Conservation (phyloP, 2,113 vertebrate species). For the Sapajus apella region DNA sequence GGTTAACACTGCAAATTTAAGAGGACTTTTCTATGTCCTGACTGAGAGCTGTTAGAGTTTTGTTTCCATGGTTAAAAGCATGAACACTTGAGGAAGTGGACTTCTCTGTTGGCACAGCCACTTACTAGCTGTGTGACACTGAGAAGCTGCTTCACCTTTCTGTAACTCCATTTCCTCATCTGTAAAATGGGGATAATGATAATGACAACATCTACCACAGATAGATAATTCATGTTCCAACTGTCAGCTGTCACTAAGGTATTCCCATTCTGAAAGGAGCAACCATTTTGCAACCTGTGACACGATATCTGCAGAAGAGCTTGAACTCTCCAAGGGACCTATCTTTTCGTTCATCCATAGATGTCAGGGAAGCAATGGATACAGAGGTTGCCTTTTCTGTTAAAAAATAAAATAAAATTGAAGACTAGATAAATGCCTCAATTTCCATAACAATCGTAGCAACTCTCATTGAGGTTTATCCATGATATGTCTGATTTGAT, state of each 20-base stretch:
- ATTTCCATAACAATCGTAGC: neutral
- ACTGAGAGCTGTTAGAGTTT: neutral
- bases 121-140: neutral
- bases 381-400: neutral
- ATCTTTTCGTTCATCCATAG: neutral
- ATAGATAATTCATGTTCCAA: neutral
- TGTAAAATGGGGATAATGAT: neutral
- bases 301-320: neutral
- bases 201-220: neutral
- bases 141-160: neutral
- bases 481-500: neutral
- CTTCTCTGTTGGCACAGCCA: neutral
- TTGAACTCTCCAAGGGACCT: neutral
- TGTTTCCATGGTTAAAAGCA: neutral
- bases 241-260: neutral
- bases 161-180: neutral
- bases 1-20: neutral
- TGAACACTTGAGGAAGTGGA: neutral
- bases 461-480: neutral
- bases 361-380: neutral
- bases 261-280: neutral
- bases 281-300: neutral
- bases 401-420: neutral
- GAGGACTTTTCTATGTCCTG: neutral
- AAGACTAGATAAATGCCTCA: neutral